Base-by-base conservation (phyloP, 2,888 invertebrate genomes). In the Cepaea hortensis region DNA sequence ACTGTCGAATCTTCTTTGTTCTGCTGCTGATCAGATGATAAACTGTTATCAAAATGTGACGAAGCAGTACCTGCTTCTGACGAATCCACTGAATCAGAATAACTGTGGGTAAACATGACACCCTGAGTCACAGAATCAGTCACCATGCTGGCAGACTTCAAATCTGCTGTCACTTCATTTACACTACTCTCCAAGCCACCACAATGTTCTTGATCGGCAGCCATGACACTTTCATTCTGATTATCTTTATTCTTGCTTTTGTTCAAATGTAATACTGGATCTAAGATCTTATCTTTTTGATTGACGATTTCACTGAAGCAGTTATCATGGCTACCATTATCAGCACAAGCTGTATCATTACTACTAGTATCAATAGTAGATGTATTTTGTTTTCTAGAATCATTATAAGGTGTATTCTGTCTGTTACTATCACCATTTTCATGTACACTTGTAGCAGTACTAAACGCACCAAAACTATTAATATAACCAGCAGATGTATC, bases 1-100 rank as follows among this genome's bases (percentile, higher is more conserved):
- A 48, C 35, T 70, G 50, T 23, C 20, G 23, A 23, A 61, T 9
- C 3, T 7, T 20, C 70, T 62, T 83, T 73, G 73, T 61, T 83
- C 73, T 75, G 83, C 23, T 75, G 55, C 23, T 75, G 83, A 13
- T 75, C 50, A 46, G 83, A 75, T 23, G 83, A 68, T 18, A 61
- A 6, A 5, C 70, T 72, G n/a, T 23, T 73, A 48, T 50, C 55
- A 13, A 23, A 7, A 70, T 50, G 50, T 48, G 70, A 79, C 5
- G 62, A 62, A 15, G 61, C 35, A 35, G 61, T 61, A 62, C 79
- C 62, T 15, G 79, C 62, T n/a, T 62, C 13, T 4, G 55, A 62
- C 7, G 79, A 79, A 62, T 79, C 62, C 3, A 35, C 13, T 3
- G 62, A 79, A 62, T 79, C 79, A 35, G 79, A 62, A 46, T 76